Percentiles rank a stretch among this genome's conserved stretches.
Evolutionary conservation across 2,797 vertebrate species (phyloP).

Genomic region (Mus caroli): DNA sequence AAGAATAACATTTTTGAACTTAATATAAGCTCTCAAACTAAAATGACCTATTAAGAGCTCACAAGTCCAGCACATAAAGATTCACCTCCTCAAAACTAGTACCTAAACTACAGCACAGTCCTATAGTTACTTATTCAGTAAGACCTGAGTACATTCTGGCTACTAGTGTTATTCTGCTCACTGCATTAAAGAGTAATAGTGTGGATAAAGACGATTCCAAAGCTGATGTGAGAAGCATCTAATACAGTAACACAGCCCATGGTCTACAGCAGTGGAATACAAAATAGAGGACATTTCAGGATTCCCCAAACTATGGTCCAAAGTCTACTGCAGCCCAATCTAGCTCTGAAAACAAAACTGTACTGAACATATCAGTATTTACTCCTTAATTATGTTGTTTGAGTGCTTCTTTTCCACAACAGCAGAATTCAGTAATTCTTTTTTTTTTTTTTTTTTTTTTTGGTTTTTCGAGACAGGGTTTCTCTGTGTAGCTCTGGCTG

Average conservation of each 20-base stretch:
- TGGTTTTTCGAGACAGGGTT: too few relatives aligned
- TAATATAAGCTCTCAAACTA: neutral
- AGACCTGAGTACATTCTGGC: constrained; percentile 31
- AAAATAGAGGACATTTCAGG: neutral
- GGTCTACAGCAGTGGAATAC: neutral
- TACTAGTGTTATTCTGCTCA: neutral
- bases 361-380: neutral
- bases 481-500: too few relatives aligned
- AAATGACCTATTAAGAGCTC: neutral
- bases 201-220: neutral
- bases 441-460: too few relatives aligned
- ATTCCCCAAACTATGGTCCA: neutral
- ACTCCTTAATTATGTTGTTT: neutral
- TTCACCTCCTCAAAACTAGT: neutral
- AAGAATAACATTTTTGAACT: neutral
- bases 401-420: neutral
- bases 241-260: neutral
- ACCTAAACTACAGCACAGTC: constrained; percentile 27
- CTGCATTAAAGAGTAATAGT: constrained; percentile 37
- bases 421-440: neutral
- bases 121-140: neutral
- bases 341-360: constrained; percentile 41
- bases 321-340: constrained; percentile 19
- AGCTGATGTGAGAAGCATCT: neutral
- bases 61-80: neutral